Conservation (phyloP, 2,888 invertebrate genomes). For the Eupithecia subfuscata region DNA sequence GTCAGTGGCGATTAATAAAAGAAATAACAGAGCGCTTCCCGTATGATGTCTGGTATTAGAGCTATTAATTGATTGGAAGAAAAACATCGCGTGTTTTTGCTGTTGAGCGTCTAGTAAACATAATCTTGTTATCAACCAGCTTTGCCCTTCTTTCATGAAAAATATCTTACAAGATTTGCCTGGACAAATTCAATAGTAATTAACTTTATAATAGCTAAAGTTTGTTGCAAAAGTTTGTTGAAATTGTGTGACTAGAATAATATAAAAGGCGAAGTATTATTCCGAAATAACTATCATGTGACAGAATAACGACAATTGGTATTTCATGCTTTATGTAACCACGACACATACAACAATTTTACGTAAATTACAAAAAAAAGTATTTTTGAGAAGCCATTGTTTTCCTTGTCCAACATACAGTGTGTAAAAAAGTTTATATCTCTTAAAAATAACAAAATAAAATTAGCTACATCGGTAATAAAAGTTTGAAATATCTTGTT, state of each 20-base stretch:
- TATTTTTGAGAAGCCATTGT: not conserved
- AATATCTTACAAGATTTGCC: no score
- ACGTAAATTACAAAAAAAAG: not conserved
- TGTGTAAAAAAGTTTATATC: not conserved
- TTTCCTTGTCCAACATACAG: not conserved
- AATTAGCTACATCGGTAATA: not conserved
- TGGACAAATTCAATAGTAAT: no score
- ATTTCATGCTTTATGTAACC: no score
- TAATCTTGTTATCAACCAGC: not conserved
- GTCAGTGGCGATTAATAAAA: conserved; percentile 64
- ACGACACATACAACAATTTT: no score
- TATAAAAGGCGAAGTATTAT: no score
- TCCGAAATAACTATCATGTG: no score
- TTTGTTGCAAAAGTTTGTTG: no score
- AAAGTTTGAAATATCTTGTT: conserved; percentile 8
- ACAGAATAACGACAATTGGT: no score
- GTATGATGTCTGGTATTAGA: conserved; percentile 40
- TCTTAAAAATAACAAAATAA: not conserved
- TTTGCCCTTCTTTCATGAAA: not conserved
- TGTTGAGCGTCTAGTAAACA: not conserved
- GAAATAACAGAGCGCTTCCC: conserved; percentile 56
- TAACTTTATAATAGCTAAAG: no score
- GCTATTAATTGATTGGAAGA: conserved; percentile 43
- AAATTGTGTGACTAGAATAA: no score
- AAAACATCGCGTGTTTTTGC: conserved; percentile 20